Percentiles rank a stretch among this genome's conserved stretches.
These are phyloP conservation scores for Agrotis exclamationis DNA, from an alignment of 2,888 invertebrate species.

Conservation along the genomic window DNA sequence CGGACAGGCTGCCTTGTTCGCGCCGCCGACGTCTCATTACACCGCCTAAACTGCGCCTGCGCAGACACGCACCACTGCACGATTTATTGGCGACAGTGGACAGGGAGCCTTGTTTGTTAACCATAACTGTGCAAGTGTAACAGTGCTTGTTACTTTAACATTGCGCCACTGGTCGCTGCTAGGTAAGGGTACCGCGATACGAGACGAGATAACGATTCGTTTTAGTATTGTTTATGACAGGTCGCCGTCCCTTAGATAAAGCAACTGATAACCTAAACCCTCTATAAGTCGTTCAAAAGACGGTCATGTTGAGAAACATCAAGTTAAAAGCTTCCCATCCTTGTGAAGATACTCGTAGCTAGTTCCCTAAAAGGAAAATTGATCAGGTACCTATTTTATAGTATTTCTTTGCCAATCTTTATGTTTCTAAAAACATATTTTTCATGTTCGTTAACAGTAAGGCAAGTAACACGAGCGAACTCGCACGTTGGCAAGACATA, in stretches of 20 bases:
- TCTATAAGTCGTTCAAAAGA: not conserved
- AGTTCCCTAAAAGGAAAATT: not conserved
- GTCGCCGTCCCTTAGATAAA: not conserved
- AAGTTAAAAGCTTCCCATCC: not conserved
- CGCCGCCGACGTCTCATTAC: conserved; percentile 56
- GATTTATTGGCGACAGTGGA: conserved; percentile 55
- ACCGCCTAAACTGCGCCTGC: conserved; percentile 45
- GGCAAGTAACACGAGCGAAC: not conserved
- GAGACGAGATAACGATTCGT: conserved; percentile 4
- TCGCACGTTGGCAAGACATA: conserved; percentile 4
- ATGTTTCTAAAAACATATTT: not conserved
- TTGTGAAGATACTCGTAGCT: not conserved
- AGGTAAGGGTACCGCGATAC: conserved; percentile 10
- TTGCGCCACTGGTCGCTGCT: conserved; percentile 11
- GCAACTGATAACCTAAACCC: not conserved
- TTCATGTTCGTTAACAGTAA: conserved; percentile 1
- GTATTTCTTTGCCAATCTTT: no score
- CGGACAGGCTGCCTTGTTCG: conserved; percentile 47
- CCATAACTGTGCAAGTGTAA: conserved; percentile 53
- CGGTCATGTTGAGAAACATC: not conserved
- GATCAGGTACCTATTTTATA: no score
- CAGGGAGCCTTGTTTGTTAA: conserved; percentile 48
- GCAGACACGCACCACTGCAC: conserved; percentile 25
- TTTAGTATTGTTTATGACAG: conserved; percentile 29
- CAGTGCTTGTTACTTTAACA: conserved; percentile 44